Evolutionary conservation across 2,113 vertebrate species (phyloP), one percentile per base, ranked within the genome.

Genomic region (Zosterops lateralis): DNA sequence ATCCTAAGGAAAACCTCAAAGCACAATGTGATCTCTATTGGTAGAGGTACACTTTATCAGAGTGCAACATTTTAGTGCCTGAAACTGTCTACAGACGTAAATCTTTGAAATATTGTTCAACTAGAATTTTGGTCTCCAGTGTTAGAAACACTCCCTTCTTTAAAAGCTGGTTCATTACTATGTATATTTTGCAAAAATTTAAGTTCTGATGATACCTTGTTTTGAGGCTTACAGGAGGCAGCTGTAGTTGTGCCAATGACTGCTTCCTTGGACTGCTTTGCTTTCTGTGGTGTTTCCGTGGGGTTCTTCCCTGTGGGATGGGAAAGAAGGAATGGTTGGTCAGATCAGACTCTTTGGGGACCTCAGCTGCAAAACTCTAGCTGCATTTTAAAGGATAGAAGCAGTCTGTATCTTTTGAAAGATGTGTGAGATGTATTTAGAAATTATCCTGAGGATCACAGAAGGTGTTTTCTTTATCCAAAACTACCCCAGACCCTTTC

Each of bases 241-340:
- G 44, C 67, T 3, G 0, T 4, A 21, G n/a, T 3, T 84, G 28
- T n/a, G 50, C 15, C 4, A 25, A 20, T 3, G 1, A 17, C 36
- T 87, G 48, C 31, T 68, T 42, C 29, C 38, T 68, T 66, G 38
- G 32, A 9, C 26, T 51, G 0, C 47, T 65, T 83, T 54, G 12
- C 22, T 21, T 5, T 82, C 42, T 1, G 3, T 42, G 36, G 28
- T 57, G 14, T 38, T 38, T 38, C 38, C 38, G 12, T 38, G 31
- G 20, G 28, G 7, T 20, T 32, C 26, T 28, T 47, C 31, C 32
- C 57, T 1, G 2, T 36, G 58, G 47, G 2, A 6, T 8, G 3
- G 38, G 67, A 53, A 64, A 62, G 29, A 34, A 45, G 84, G 42
- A 42, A 34, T 66, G 42, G 17, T 64, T 1, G 2, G 26, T 50